A percentile compares a stretch with the other conserved stretches of the same genome.
phyloP scores from a whole-genome alignment of 2,797 vertebrate genomes.

The Echeneis naucrates region DNA sequence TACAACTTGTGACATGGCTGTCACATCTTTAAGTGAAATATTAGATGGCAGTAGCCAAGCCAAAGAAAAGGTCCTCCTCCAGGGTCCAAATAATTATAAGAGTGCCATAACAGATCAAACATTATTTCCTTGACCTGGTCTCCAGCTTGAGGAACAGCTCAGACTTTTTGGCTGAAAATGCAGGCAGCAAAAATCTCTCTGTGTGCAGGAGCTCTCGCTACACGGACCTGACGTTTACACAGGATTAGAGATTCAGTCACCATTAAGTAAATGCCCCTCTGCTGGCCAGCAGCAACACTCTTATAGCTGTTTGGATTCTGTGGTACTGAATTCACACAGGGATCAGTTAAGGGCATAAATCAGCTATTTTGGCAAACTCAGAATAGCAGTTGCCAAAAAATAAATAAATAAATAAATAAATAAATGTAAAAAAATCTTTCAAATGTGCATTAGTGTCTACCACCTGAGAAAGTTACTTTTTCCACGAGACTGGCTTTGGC shows the following conservation, averaged over 20 bases:
- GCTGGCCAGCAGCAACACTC: constrained; percentile 62
- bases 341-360: constrained; percentile 57
- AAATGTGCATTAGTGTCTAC: constrained; percentile 3
- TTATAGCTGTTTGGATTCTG: constrained; percentile 59
- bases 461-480: constrained; percentile 35
- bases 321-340: constrained; percentile 49
- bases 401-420: no score
- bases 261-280: constrained; percentile 70
- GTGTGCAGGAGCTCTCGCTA: constrained; percentile 63
- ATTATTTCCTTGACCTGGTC: constrained; percentile 80
- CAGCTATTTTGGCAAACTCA: constrained; percentile 45
- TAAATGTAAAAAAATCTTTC: constrained; percentile 27
- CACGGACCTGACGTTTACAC: constrained; percentile 72
- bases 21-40: constrained; percentile 77
- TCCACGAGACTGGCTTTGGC: neutral
- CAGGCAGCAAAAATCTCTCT: constrained; percentile 53
- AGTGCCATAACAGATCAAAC: constrained; percentile 80
- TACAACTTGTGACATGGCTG: constrained; percentile 59
- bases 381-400: constrained; percentile 13
- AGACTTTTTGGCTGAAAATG: constrained; percentile 64
- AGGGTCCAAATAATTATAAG: constrained; percentile 80
- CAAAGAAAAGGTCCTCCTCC: constrained; percentile 78
- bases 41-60: constrained; percentile 73
- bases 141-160: constrained; percentile 74
- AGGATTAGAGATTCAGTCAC: constrained; percentile 74